Base-by-base conservation (phyloP, 2,888 invertebrate species). In the Tupiocoris notatus region DNA sequence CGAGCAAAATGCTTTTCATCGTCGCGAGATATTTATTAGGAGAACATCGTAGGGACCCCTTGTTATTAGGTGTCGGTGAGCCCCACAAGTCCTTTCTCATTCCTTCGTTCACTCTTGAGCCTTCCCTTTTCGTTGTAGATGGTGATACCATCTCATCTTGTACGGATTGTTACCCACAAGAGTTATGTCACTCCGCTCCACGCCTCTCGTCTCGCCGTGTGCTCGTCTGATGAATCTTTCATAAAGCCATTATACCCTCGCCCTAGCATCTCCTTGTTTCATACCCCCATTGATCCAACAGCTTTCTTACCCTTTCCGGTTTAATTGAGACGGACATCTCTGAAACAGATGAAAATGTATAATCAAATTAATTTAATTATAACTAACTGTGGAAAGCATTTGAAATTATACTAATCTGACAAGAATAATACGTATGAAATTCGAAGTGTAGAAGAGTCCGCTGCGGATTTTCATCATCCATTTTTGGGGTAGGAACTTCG, bases 31-130 rank as follows among this genome's bases (percentile, higher is more conserved):
- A 75, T 75, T 75, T 75, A 75, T 75, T 75, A 75, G 65, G 56
- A 64, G 58, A 56, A 39, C 39, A 21, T 23, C 74, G n/a, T 21
- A 21, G 6, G 39, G 7, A 6, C 66, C 73, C 66, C 67, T 78
- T 76, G 78, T 73, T 78, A 76, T 76, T 78, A 76, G 39, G 76
- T 67, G 78, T 75, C 73, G 58, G 20, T 39, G 39, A 12, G 3
- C 39, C 39, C 39, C 39, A 7, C 39, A 39, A 39, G 39, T 39
- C 39, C 12, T 39, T 39, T 39, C 39, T 12, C 12, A 39, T 39
- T 54, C 39, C 39, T 39, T 12, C 3, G 39, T 12, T 3, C 39
- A 39, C 12, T 39, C 39, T 39, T 39, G 59, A n/a, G 59, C 59
- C n/a, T n/a, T 18, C 17, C 20, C 59, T 59, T 20, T 20, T n/a